phyloP scores from a whole-genome alignment of 1,140 invertebrate genomes.

The Micrasema longulum region DNA sequence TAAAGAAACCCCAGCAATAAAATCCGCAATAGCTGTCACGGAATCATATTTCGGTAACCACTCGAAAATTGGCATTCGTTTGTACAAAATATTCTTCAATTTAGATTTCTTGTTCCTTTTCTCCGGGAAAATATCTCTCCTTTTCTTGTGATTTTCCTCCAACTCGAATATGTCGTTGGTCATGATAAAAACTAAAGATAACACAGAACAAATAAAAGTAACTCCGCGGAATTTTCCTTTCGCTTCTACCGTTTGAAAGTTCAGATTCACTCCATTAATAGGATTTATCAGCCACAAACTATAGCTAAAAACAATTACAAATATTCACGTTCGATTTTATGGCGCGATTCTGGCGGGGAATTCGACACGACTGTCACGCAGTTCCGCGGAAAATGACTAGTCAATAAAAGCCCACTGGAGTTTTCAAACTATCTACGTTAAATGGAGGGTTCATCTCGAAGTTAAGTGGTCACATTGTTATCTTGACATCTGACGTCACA shows the following conservation, averaged over 20 bases:
- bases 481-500: constrained; percentile 28
- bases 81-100: constrained; percentile 47
- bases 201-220: constrained; percentile 32
- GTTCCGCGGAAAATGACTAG: constrained; percentile 10
- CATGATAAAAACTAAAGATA: constrained; percentile 41
- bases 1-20: constrained; percentile 82
- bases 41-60: constrained; percentile 76
- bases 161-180: constrained; percentile 47
- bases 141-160: constrained; percentile 44
- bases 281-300: background rate
- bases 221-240: constrained; percentile 13
- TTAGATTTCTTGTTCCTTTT: constrained; percentile 38
- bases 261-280: constrained; percentile 5
- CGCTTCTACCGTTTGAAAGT: background rate
- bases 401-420: constrained; percentile 1
- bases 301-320: constrained; percentile 8
- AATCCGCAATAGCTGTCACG: constrained; percentile 72
- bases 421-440: constrained; percentile 7
- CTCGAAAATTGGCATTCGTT: constrained; percentile 68
- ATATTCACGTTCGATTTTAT: constrained; percentile 19
- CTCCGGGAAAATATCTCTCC: constrained; percentile 34
- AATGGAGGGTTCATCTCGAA: constrained; percentile 23
- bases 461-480: constrained; percentile 12
- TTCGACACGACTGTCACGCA: background rate
- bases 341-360: constrained; percentile 20